Conservation (phyloP, 2,888 invertebrate species). For the Thymelicus sylvestris region DNA sequence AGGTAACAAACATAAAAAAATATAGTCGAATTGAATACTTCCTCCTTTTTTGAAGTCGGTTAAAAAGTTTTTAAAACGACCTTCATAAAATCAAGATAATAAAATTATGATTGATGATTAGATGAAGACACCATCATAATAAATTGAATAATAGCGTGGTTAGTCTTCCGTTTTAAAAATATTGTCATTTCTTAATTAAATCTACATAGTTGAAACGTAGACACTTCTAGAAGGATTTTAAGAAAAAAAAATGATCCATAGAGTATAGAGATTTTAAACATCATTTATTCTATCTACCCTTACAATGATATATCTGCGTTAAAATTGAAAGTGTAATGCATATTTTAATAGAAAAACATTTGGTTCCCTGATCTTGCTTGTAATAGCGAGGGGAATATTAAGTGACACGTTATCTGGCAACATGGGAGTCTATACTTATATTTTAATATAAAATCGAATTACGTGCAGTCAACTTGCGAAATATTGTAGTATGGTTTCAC, state of each 20-base stretch:
- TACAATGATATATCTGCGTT: conserved; percentile 1
- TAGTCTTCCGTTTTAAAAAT: no score
- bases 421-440: not conserved
- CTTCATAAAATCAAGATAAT: no score
- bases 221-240: not conserved
- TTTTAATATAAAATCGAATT: not conserved
- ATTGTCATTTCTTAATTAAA: no score
- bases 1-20: no score
- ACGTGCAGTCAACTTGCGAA: not conserved
- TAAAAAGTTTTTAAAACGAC: no score
- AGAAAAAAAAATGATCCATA: not conserved
- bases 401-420: not conserved
- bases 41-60: no score
- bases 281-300: not conserved
- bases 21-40: no score
- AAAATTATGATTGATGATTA: no score
- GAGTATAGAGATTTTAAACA: not conserved
- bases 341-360: conserved; percentile 10
- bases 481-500: no score
- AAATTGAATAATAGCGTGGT: no score
- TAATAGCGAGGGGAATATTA: not conserved
- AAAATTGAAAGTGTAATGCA: conserved; percentile 1
- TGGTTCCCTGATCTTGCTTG: not conserved
- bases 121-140: no score
- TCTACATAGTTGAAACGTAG: not conserved